These are phyloP conservation scores for Drymodes brunneopygia DNA, from an alignment of 2,113 vertebrate genomes.

Conservation along the genomic window DNA sequence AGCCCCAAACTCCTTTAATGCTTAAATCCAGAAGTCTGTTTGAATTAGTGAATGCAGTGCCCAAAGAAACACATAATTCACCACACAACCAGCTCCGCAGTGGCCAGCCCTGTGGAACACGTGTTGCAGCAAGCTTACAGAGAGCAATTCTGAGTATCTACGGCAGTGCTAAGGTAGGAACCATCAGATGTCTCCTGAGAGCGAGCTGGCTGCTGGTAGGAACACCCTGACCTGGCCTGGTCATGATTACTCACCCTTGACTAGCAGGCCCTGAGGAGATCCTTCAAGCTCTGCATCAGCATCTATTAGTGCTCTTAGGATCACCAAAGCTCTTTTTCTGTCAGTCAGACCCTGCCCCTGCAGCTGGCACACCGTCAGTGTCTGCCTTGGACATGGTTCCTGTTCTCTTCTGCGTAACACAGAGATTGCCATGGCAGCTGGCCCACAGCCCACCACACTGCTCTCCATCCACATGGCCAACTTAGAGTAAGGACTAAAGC, in stretches of 20 bases:
- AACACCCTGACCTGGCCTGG: background rate
- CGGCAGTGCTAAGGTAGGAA: background rate
- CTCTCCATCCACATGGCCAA: no score
- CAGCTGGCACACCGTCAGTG: rapidly evolving
- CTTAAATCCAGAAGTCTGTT: background rate
- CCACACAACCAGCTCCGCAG: background rate
- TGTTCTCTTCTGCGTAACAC: background rate
- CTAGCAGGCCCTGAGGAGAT: background rate
- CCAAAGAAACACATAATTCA: background rate
- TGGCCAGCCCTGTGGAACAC: background rate
- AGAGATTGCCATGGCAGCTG: background rate
- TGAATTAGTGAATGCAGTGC: background rate
- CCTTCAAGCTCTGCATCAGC: background rate
- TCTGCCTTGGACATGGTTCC: background rate
- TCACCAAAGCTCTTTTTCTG: background rate
- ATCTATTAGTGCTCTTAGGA: background rate
- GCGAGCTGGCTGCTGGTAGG: background rate
- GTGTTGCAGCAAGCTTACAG: background rate
- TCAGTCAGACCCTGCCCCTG: rapidly evolving
- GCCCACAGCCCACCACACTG: background rate
- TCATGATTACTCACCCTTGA: rapidly evolving
- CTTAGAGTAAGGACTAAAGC: background rate
- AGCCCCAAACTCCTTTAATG: background rate
- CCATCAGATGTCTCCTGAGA: background rate
- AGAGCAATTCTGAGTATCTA: background rate